Evolutionary conservation across 2,797 vertebrate genomes (phyloP), one percentile per base, ranked within the genome.

Genomic region (Merluccius polli): DNA sequence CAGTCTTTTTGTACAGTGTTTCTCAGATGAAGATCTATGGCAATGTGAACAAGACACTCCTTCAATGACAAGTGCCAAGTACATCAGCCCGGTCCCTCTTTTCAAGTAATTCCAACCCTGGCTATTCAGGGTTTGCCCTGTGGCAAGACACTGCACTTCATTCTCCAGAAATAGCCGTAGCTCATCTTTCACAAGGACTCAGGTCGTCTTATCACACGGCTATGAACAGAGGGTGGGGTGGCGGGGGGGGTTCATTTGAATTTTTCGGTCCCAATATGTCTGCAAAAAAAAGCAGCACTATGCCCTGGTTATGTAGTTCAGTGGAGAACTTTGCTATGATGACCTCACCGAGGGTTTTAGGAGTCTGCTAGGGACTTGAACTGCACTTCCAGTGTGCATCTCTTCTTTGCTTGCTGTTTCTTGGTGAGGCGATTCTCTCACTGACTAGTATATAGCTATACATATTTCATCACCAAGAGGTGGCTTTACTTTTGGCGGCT

Each of bases 101-200:
- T 93, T 93, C 91, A 91, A 93, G 91, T 93, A 90, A 93, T 91
- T 93, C 91, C 93, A 92, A 89, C 87, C 90, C 82, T 30, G 89
- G 93, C 94, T 94, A 94, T 94, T 94, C 93, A 93, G 91, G 90
- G 92, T 94, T 93, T 93, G 93, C 94, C 94, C 94, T 86, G 93
- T 94, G 93, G 94, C 94, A 83, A 92, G 89, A 93, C 83, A 76
- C 85, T 92, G 91, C 91, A 83, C 91, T 90, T 85, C 85, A 83
- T 88, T 92, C 91, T 93, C 93, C 93, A 93, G 91, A 93, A 95
- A 95, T 95, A 95, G 92, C 93, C 89, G 88, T 88, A 91, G 93
- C 92, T 94, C 93, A 94, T 94, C 92, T 93, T 94, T 95, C 93
- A 95, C 91, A 80, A 88, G 90, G 90, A 92, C 92, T 93, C 92